Evolutionary conservation across 2,797 vertebrate genomes (phyloP).

Genomic region (Gila robusta): DNA sequence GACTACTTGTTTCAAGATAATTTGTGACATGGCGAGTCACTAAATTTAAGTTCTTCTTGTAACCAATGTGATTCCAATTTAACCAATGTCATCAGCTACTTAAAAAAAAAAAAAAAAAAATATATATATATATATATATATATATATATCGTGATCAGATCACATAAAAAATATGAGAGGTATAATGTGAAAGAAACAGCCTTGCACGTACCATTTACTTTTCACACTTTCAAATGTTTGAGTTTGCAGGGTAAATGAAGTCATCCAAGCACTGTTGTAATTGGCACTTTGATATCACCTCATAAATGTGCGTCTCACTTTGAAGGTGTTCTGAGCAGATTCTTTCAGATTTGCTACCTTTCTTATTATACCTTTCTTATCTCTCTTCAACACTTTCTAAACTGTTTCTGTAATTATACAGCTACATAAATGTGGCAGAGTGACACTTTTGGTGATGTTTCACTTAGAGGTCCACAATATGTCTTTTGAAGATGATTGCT

Average conservation of each 20-base stretch:
- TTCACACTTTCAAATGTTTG: constrained; percentile 26
- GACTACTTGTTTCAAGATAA: constrained; percentile 43
- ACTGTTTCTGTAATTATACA: constrained; percentile 56
- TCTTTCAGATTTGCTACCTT: constrained; percentile 38
- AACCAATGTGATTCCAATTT: neutral
- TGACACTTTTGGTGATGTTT: constrained; percentile 55
- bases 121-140: too few species aligned
- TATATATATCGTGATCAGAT: neutral
- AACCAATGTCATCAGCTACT: neutral
- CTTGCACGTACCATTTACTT: constrained; percentile 4
- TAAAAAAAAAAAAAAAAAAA: too few species aligned
- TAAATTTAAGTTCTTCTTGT: neutral
- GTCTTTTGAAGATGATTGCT: constrained; percentile 31
- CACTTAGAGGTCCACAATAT: constrained; percentile 43
- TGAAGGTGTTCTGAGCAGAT: constrained; percentile 52
- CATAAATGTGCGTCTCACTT: constrained; percentile 55
- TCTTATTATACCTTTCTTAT: constrained; percentile 36
- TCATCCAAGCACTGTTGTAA: constrained; percentile 37
- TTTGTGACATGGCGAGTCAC: constrained; percentile 41
- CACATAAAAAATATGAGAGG: neutral
- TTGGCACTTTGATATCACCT: constrained; percentile 61
- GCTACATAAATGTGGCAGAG: constrained; percentile 55
- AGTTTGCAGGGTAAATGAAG: constrained; percentile 16
- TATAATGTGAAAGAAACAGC: neutral
- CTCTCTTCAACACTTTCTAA: constrained; percentile 49